These are phyloP conservation scores for Drosophila kurseongensis DNA, from an alignment of 1,140 invertebrate species.

Conservation along the genomic window DNA sequence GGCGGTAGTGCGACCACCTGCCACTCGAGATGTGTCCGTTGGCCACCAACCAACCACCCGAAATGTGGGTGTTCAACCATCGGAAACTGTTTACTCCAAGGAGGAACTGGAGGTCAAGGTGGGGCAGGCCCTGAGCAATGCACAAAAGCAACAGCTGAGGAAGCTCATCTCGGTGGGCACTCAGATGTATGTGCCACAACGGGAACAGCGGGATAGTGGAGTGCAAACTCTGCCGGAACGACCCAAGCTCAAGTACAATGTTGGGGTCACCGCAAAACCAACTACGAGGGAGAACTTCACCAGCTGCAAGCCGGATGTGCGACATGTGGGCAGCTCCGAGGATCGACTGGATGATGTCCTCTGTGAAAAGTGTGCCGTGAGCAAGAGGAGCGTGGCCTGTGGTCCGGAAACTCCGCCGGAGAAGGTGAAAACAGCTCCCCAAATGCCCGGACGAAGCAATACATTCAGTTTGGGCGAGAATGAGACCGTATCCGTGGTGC, in stretches of 20 bases:
- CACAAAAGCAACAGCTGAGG: conserved; percentile 76
- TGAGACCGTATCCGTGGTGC: conserved; percentile 54
- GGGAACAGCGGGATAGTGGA: conserved; percentile 61
- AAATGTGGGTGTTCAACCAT: conserved; percentile 54
- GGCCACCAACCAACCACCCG: conserved; percentile 40
- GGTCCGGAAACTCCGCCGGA: conserved; percentile 75
- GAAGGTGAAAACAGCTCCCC: conserved; percentile 49
- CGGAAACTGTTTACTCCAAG: conserved; percentile 65
- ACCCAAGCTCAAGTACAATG: conserved; percentile 50
- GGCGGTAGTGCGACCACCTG: conserved; percentile 82
- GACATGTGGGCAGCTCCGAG: conserved; percentile 85
- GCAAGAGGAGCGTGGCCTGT: conserved; percentile 84
- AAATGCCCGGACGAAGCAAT: conserved; percentile 71
- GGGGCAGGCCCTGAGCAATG: conserved; percentile 40
- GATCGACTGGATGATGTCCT: conserved; percentile 84
- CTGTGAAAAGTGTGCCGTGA: conserved; percentile 85
- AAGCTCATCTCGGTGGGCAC: conserved; percentile 79
- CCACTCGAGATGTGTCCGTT: conserved; percentile 70
- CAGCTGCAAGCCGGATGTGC: conserved; percentile 82
- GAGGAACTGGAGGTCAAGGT: conserved; percentile 60
- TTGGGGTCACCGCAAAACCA: conserved; percentile 62
- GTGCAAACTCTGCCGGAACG: conserved; percentile 75
- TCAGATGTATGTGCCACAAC: conserved; percentile 74
- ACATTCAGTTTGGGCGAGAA: conserved; percentile 78
- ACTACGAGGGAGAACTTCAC: conserved; percentile 76